Base-by-base conservation (phyloP, 2,797 vertebrate genomes). In the Oreochromis mossambicus region DNA sequence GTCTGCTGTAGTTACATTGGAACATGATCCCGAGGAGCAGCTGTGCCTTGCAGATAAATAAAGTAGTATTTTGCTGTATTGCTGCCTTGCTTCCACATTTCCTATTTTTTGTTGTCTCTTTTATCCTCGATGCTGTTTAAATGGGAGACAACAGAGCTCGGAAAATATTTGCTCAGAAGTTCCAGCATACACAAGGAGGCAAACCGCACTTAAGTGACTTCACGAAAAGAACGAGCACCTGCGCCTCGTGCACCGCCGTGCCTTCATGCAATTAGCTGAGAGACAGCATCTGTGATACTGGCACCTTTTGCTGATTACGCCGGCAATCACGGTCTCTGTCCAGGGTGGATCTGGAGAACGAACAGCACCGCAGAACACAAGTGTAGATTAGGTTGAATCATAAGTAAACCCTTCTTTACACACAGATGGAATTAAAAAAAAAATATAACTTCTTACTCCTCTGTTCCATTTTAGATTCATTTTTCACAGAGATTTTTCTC, bases 211-310 rank as follows among this genome's bases (percentile, higher is more conserved):
- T 77, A 78, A 83, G 82, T 79, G 66, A 82, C 84, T 86, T 78
- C 51, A 79, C 85, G 68, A 87, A 88, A 85, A 86, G 80, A 88
- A 61, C 2, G 34, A 87, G 86, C 91, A 88, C 88, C 88, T 83
- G 88, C 41, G 87, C 80, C 46, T 87, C 68, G 14, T 63, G 68
- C 78, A 56, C 83, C 50, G 66, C 58, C 52, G 75, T 63, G 86
- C 81, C 82, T 86, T 89, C 58, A 21, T 81, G 73, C 85, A 91
- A 90, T 93, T 92, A 91, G 90, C 70, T 78, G 80, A 83, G 86
- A 92, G 86, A 78, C 78, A 52, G 80, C 92, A 93, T 91, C 90
- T 94, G 92, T 80, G 89, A 87, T 87, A 81, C 84, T 88, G 89
- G 92, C 87, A 83, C 83, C 83, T 92, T 75, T 88, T 56, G 84